A percentile compares a stretch with the other conserved stretches of the same genome.
Evolutionary conservation across 1,140 invertebrate genomes (phyloP).

Genomic region (Metopolophium dirhodum): DNA sequence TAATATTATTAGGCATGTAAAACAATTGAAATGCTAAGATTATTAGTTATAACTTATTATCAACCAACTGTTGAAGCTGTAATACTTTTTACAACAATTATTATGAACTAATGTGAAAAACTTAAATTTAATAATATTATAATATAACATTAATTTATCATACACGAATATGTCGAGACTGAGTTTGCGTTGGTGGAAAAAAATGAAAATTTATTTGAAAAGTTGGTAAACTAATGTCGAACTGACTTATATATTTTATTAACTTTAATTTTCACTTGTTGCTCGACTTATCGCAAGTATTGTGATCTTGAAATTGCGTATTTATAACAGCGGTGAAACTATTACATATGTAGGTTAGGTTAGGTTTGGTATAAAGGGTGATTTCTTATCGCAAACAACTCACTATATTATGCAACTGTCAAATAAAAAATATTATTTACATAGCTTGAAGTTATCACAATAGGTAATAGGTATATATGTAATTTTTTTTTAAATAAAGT

Average conservation of each 20-base stretch:
- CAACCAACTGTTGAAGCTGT: neutral
- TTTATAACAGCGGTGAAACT: neutral
- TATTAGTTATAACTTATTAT: neutral
- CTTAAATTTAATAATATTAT: neutral
- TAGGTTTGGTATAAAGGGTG: neutral
- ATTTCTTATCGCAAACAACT: neutral
- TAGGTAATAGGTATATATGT: too few relatives aligned
- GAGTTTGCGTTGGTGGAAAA: neutral
- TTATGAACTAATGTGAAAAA: neutral
- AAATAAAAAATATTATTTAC: neutral
- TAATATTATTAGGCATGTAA: neutral
- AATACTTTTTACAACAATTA: too few relatives aligned
- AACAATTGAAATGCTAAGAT: neutral
- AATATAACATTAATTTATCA: neutral
- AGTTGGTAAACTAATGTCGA: neutral
- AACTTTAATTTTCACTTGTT: slow-evolving; percentile 1
- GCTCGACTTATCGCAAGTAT: neutral
- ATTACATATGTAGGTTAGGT: neutral
- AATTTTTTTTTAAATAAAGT: too few relatives aligned
- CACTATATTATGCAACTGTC: neutral
- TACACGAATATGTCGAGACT: neutral
- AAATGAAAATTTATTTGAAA: neutral
- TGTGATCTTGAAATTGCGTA: neutral
- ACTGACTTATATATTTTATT: neutral
- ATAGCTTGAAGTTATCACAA: neutral